Evolutionary conservation across 2,113 vertebrate species (phyloP).

Genomic region (Nestor notabilis): DNA sequence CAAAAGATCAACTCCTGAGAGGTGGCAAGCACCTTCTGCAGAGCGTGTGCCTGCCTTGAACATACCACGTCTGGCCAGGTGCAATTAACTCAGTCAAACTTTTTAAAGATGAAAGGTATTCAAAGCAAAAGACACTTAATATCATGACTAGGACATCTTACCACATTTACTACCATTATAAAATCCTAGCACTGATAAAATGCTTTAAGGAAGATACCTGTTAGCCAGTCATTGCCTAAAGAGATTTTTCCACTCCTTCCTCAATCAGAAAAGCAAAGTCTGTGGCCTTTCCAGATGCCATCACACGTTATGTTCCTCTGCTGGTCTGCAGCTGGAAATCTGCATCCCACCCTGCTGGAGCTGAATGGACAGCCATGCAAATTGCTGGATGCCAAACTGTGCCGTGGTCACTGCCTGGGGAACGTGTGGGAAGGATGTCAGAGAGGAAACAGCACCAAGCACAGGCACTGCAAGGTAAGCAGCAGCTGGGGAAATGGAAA

Average conservation of each 20-base stretch:
- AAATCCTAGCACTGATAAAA: background rate
- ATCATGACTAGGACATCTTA: background rate
- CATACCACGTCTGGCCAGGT: background rate
- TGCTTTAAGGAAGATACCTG: background rate
- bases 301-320: background rate
- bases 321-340: background rate
- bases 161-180: background rate
- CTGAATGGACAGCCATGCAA: background rate
- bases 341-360: rapidly evolving
- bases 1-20: conserved; percentile 7
- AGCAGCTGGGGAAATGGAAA: background rate
- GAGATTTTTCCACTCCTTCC: background rate
- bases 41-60: background rate
- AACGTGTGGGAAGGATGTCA: background rate
- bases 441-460: background rate
- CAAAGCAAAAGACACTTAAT: background rate
- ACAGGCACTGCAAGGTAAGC: background rate
- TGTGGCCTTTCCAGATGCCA: background rate
- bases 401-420: background rate
- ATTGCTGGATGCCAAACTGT: rapidly evolving
- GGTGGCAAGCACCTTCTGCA: background rate
- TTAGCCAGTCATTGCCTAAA: background rate
- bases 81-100: background rate
- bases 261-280: background rate
- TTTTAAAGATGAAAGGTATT: background rate